A percentile compares a stretch with the other conserved stretches of the same genome.
Conservation (phyloP, 92 coral and sea anemone genomes). For the Meandrina meandrites region DNA sequence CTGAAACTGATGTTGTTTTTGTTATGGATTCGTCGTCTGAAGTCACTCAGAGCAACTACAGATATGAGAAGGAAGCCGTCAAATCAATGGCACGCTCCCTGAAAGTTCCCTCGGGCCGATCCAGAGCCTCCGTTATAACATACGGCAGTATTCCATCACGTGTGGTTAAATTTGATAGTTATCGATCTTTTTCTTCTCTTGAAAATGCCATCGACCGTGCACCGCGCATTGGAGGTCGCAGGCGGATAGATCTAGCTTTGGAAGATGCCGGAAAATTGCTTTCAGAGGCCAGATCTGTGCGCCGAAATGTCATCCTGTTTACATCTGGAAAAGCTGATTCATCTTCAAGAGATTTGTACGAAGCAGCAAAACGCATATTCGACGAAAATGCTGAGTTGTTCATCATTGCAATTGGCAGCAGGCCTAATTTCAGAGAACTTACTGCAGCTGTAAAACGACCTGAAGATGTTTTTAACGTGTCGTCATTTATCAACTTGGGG, state of each 20-base stretch:
- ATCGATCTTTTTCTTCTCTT: slow-evolving; percentile 36
- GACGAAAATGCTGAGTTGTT: slow-evolving; percentile 26
- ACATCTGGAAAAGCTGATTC: slow-evolving; percentile 42
- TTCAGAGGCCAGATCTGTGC: slow-evolving; percentile 47
- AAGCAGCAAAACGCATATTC: slow-evolving; percentile 15
- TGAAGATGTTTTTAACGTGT: slow-evolving; percentile 16
- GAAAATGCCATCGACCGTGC: slow-evolving; percentile 46
- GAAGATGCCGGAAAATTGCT: slow-evolving; percentile 41
- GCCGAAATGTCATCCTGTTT: slow-evolving; percentile 51
- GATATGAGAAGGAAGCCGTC: slow-evolving; percentile 60
- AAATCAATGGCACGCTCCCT: slow-evolving; percentile 55
- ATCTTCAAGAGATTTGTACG: slow-evolving; percentile 16
- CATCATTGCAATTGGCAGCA: slow-evolving; percentile 60
- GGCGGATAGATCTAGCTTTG: slow-evolving; percentile 53
- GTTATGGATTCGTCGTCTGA: slow-evolving; percentile 69
- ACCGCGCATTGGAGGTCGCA: slow-evolving; percentile 45
- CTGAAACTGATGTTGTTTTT: slow-evolving; percentile 59
- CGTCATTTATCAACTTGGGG: slow-evolving; percentile 13
- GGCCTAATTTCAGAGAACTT: slow-evolving; percentile 25
- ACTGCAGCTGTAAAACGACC: slow-evolving; percentile 21
- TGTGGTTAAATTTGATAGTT: slow-evolving; percentile 51
- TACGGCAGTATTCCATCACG: slow-evolving; percentile 56
- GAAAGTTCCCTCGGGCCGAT: slow-evolving; percentile 65
- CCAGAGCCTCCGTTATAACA: slow-evolving; percentile 62
- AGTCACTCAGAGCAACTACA: slow-evolving; percentile 50